phyloP scores from a whole-genome alignment of 2,797 vertebrate genomes.

The Clarias laeviceps region DNA sequence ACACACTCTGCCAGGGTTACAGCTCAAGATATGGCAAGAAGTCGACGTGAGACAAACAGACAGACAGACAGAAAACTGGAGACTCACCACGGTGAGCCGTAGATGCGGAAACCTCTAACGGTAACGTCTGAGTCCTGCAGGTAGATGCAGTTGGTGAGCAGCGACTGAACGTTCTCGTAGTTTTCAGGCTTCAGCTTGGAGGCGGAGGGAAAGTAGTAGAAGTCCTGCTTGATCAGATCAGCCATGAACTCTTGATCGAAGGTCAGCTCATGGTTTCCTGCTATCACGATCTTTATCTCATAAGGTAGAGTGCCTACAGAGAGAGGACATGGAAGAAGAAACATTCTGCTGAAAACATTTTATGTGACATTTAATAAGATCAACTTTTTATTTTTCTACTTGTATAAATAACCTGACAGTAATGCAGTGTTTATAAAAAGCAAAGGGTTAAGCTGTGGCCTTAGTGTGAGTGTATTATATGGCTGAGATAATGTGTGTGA shows the following conservation, averaged over 20 bases:
- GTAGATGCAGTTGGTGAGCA: constrained; percentile 98
- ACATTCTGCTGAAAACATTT: neutral
- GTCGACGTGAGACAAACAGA: neutral
- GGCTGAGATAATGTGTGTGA: neutral
- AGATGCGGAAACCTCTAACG: constrained; percentile 90
- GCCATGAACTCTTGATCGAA: constrained; percentile 99
- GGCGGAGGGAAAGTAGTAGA: constrained; percentile 95
- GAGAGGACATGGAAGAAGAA: neutral
- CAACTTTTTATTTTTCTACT: neutral
- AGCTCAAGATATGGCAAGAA: neutral
- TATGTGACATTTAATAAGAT: neutral
- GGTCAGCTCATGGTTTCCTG: constrained; percentile 95
- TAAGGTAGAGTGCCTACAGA: constrained; percentile 89
- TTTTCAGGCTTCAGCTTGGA: constrained; percentile 95
- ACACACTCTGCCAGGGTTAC: neutral
- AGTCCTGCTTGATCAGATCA: constrained; percentile 97
- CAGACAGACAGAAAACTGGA: neutral
- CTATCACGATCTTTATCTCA: constrained; percentile 95
- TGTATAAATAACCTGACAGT: neutral
- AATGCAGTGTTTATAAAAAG: neutral
- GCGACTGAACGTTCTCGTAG: constrained; percentile 93
- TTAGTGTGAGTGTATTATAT: neutral
- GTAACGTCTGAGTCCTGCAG: constrained; percentile 96
- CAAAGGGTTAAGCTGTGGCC: neutral
- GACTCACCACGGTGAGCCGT: constrained; percentile 95